Evolutionary conservation across 2,888 invertebrate species (phyloP), one percentile per base, ranked within the genome.

Genomic region (Ennomos erosarius): DNA sequence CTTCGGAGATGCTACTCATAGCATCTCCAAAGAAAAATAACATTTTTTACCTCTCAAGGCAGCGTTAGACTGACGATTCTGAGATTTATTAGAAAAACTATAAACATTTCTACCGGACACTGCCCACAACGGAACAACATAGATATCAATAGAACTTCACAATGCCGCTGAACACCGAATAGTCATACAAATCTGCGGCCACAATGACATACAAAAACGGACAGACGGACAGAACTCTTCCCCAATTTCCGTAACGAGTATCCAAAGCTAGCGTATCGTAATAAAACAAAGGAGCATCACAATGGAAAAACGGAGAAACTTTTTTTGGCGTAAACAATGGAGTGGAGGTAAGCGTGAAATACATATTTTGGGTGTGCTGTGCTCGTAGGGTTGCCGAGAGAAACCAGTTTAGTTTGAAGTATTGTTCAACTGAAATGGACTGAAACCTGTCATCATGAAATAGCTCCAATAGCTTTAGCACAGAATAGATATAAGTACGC

Each of bases 241-340:
- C 70, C 75, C 76, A 79, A 81, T 83, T 81, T 78, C 69, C 73
- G 77, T 75, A 76, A 76, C 76, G 78, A 74, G 71, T 71, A 77
- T 75, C 73, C 75, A 77, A 43, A 76, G 76, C 74, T 70, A 75
- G 73, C 71, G 82, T 85, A 86, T 89, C 82, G 70, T 77, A n/a
- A 84, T 86, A 85, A 89, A 90, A 91, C 89, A 91, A 90, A 85
- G 83, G 85, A 77, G 67, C 76, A 69, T 66, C 76, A 90, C 90
- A 90, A 90, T 88, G 82, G 81, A 65, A 79, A 75, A 84, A 81
- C 81, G 77, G 75, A 72, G 76, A 73, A 87, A 88, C 82, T 84
- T 91, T 90, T 26, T 89, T 89, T 82, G 88, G 88, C 82, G 78
- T 81, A 79, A 70, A 89, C 90, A 89, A 88, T 85, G 76, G 84